Evolutionary conservation across 2,113 vertebrate genomes (phyloP).

Genomic region (Labeo catla): DNA sequence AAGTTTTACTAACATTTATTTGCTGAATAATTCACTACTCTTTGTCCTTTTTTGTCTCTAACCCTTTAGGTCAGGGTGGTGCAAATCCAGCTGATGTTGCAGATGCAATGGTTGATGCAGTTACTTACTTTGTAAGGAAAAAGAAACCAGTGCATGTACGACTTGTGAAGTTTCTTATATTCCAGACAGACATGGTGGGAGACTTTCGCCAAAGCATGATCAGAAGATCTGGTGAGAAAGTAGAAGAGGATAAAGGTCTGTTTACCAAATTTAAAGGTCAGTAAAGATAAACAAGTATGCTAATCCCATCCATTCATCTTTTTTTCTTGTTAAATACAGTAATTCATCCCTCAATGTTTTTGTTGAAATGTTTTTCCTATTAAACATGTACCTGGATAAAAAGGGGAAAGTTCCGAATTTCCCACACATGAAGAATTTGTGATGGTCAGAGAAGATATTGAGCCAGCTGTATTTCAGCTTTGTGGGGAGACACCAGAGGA

Average conservation of each 20-base stretch:
- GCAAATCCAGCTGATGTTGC: slow-evolving; percentile 76
- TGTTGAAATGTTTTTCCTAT: too few relatives aligned
- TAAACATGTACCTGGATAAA: not conserved
- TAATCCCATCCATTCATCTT: too few relatives aligned
- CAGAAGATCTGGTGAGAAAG: slow-evolving; percentile 64
- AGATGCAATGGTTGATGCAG: slow-evolving; percentile 78
- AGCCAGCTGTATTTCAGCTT: slow-evolving; percentile 77
- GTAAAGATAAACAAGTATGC: too few relatives aligned
- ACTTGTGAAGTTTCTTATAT: slow-evolving; percentile 84
- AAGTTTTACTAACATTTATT: too few relatives aligned
- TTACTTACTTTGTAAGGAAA: slow-evolving; percentile 78
- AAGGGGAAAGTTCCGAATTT: rapidly evolving
- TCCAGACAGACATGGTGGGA: slow-evolving; percentile 75
- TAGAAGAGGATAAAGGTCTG: not conserved
- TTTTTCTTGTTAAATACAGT: too few relatives aligned
- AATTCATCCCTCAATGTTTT: too few relatives aligned
- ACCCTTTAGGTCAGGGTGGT: slow-evolving; percentile 76
- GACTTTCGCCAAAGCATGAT: slow-evolving; percentile 82
- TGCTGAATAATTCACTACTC: too few relatives aligned
- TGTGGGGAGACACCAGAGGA: slow-evolving; percentile 75
- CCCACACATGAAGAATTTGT: not conserved
- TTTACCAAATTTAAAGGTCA: slow-evolving; percentile 63
- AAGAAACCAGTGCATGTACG: slow-evolving; percentile 60
- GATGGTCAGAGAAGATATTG: slow-evolving; percentile 75
- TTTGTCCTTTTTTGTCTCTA: too few relatives aligned